Evolutionary conservation across 2,797 vertebrate genomes (phyloP), one percentile per base, ranked within the genome.

Genomic region (Chelmon rostratus): DNA sequence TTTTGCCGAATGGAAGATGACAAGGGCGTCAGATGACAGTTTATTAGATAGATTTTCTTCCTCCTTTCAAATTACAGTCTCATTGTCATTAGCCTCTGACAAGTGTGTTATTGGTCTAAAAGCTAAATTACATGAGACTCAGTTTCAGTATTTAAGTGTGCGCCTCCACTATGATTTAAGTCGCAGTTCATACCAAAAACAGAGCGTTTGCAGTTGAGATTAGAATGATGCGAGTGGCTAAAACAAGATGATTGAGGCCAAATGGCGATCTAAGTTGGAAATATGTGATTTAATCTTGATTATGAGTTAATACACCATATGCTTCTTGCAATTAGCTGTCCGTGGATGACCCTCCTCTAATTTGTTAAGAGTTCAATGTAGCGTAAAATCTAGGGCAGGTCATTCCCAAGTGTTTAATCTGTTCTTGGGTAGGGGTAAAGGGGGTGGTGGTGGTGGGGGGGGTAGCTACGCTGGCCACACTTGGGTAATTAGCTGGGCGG

Each of bases 341-440:
- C 73, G 73, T 86, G 90, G 92, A 94, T 92, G 95, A 94, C 93
- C 94, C 91, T 88, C 86, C 84, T 91, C 85, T 93, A 94, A 96
- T 96, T 94, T 95, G 91, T 95, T 94, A 91, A 93, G 90, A 94
- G 92, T 94, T 94, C 94, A 95, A 94, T 94, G 93, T 93, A 93
- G 93, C 92, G 88, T 94, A 84, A 94, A 96, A 96, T 96, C 89
- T 94, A 87, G 93, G 91, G 90, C 93, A 95, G 93, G 93, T 95
- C 94, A 79, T 91, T 93, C 94, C 90, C 92, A 83, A 84, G 93
- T 90, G 94, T 93, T 95, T 94, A 93, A 93, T 95, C 90, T 93
- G 86, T 86, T 93, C 86, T 86, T 57, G 77, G 80, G 81, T 56
- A 61, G 68, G 65, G 35, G 52, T n/a, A 35, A 31, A 33, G 31